Evolutionary conservation across 2,113 vertebrate species (phyloP), one percentile per base, ranked within the genome.

Genomic region (Python bivittatus): DNA sequence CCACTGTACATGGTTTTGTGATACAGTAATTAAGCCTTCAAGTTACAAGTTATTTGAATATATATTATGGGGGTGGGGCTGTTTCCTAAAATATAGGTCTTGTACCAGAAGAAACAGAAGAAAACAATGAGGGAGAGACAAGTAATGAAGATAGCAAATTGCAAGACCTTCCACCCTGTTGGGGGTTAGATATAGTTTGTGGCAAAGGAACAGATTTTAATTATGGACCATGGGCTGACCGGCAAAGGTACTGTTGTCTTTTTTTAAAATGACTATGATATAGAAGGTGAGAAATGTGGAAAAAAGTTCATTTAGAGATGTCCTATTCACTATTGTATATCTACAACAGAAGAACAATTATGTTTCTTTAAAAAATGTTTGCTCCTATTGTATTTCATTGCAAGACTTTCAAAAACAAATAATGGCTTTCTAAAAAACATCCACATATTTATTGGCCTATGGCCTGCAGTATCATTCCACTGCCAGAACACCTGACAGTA

Each of bases 161-260:
- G 33, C 99, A 99, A 97, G 99, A 99, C 94, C 96, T 99, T 56
- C 99, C 99, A 61, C 99, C 99, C 0, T 99, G 99, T 72, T 99
- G 99, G 99, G 99, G 99, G 89, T 97, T 99, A 94, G 99, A 99
- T 93, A 99, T 99, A 22, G 99, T 99, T 92, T 99, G 99, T 97
- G 99, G 99, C 0, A 99, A 99, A 98, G 99, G 99, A 96, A 99
- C 99, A 9, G 99, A 99, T 91, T 99, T 99, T 96, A 99, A 99
- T 96, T 99, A 99, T 27, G 99, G 99, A 6, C 99, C 99, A 0
- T 99, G 99, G 99, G 99, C 98, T 10, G 99, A 99, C 90, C 98
- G 99, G 48, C 99, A 99, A 96, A 99, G 99, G 99, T 99, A 97
- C 87, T 92, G 27, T 15, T 8, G 0, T 90, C 25, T 84, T 12